These are phyloP conservation scores for Xiphorhynchus erythropygius DNA, from an alignment of 2,797 vertebrate species.

Conservation along the genomic window DNA sequence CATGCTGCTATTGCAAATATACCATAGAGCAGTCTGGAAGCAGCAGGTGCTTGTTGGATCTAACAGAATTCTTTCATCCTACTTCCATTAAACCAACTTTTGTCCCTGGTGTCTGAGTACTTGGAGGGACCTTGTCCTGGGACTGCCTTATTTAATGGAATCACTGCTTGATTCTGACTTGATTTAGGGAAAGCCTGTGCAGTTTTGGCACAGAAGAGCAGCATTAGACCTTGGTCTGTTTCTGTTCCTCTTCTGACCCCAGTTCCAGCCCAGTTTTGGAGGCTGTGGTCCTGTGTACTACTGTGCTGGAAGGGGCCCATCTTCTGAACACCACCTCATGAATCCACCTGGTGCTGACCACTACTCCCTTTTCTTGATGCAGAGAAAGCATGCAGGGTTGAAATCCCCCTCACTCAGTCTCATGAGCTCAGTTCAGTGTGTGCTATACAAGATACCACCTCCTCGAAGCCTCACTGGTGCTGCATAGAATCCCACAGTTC, in stretches of 20 bases:
- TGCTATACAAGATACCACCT: not conserved
- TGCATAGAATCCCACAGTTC: not conserved
- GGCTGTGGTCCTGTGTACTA: fast-evolving
- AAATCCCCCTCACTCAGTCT: not conserved
- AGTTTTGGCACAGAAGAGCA: not conserved
- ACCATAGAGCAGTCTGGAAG: not conserved
- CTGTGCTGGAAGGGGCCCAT: not conserved
- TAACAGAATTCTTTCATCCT: not conserved
- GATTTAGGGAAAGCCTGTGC: not conserved
- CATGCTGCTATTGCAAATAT: not conserved
- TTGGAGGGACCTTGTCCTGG: not conserved
- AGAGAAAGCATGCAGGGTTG: not conserved
- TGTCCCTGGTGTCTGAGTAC: not conserved
- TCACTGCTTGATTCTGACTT: not conserved
- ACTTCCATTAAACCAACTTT: not conserved
- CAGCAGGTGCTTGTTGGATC: not conserved
- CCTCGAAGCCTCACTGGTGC: not conserved
- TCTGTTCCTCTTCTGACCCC: not conserved
- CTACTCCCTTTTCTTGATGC: not conserved
- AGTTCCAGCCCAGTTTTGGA: not conserved
- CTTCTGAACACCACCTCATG: not conserved
- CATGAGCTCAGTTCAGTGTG: not conserved
- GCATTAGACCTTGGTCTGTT: not conserved
- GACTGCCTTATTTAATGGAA: not conserved
- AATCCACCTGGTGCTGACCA: not conserved